These are phyloP conservation scores for Rhynchonema sp. DNA, from an alignment of 2,888 invertebrate species.

Conservation along the genomic window DNA sequence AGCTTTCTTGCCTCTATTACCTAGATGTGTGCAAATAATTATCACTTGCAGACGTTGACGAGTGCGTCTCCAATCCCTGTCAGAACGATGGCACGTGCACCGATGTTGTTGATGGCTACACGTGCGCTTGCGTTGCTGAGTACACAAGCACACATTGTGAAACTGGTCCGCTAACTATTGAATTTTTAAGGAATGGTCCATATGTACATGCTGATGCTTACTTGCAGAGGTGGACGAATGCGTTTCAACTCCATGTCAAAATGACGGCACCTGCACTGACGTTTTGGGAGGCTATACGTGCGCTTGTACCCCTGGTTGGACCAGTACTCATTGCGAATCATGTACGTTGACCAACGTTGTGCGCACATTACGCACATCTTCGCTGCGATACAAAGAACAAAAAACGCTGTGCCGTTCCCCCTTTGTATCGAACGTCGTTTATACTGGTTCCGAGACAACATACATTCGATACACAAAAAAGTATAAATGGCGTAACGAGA, in stretches of 20 bases:
- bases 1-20: neutral
- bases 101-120: neutral
- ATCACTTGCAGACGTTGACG: neutral
- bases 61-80: constrained; percentile 3
- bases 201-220: neutral
- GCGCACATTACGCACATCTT: too few species aligned
- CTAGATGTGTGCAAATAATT: neutral
- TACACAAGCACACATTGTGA: neutral
- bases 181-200: neutral
- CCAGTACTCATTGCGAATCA: neutral
- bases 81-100: constrained; percentile 1
- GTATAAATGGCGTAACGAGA: too few species aligned
- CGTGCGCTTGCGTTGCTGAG: neutral
- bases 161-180: neutral
- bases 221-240: constrained; percentile 2
- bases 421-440: too few species aligned
- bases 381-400: too few species aligned
- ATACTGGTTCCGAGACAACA: too few species aligned
- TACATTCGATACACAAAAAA: too few species aligned
- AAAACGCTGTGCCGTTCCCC: too few species aligned
- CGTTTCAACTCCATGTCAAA: neutral
- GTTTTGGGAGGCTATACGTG: neutral
- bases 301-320: neutral
- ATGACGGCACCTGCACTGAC: constrained; percentile 2
- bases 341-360: neutral